Base-by-base conservation (phyloP, 2,888 invertebrate genomes). In the Drosophila multiciliata region DNA sequence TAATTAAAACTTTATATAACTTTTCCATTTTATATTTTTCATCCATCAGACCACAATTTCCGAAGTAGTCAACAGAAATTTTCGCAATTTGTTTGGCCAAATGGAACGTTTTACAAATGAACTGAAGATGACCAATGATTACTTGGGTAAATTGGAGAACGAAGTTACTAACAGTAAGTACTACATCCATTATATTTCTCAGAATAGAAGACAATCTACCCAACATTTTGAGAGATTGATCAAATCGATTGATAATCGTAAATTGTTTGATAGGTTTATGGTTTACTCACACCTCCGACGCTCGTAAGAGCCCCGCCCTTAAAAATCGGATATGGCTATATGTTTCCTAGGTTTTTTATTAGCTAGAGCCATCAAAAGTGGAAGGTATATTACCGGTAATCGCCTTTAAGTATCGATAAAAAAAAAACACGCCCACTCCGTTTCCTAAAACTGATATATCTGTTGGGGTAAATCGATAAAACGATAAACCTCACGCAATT, bases 121-220 rank as follows among this genome's bases (percentile, higher is more conserved):
- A 23, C 64, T 92, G 0, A 87, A 85, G 35, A 38, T 72, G 17
- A 91, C 90, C 2, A 92, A 92, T 35, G 79, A 83, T 0, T 40
- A 79, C 11, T 54, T 92, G 52, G 79, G 70, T 9, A 91, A 91
- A 36, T 60, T 92, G 15, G 86, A 92, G 32, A 69, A 72, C 3
- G 87, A 92, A 7, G 55, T 92, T 6, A 86, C 78, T 35, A 90
- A 84, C 33, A 92, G 92, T 92, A 77, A 82, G 92, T 78, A 40
- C 2, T 78, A 32, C 4, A 11, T 35, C 4, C 8, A 45, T 29
- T 20, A 45, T 20, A 5, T 9, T n/a, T 11, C 11, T 40, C 40
- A 40, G 11, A n/a, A 11, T 1, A 1, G 2, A 23, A 23, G 23
- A 23, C 23, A 23, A 23, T 23, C 23, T 23, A 23, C 12, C 2